Percentiles rank a stretch among this genome's conserved stretches.
These are phyloP conservation scores for Rotaria magnacalcarata DNA, from an alignment of 2,888 invertebrate genomes.

Conservation along the genomic window DNA sequence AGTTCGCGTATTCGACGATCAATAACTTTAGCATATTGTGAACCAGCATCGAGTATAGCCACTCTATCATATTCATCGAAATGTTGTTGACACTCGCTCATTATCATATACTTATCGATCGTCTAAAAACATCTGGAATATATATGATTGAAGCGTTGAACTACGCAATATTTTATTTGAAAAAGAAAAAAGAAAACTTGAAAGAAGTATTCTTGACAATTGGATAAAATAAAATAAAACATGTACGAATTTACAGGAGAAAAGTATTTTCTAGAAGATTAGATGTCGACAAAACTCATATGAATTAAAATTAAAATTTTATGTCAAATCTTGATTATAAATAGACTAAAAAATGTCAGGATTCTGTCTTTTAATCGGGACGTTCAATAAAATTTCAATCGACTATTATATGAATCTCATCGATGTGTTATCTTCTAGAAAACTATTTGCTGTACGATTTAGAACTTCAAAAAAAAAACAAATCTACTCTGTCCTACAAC, in stretches of 20 bases:
- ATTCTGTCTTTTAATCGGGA: no score
- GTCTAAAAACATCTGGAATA: conserved; percentile 76
- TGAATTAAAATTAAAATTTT: no score
- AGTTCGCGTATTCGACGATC: conserved; percentile 30
- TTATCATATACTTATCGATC: conserved; percentile 66
- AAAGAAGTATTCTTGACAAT: background rate
- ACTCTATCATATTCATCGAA: conserved; percentile 26
- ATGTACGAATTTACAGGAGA: background rate
- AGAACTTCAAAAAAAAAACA: no score
- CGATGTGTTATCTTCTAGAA: no score
- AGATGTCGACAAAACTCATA: no score
- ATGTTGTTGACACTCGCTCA: background rate
- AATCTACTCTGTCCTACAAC: no score
- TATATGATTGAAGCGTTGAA: conserved; percentile 49
- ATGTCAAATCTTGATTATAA: no score
- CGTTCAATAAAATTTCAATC: no score
- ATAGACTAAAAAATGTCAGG: no score
- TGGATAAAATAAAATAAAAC: background rate
- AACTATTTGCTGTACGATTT: no score
- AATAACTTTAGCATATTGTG: conserved; percentile 32
- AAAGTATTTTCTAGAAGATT: no score
- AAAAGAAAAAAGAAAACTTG: background rate
- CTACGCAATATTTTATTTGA: background rate
- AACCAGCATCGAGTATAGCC: conserved; percentile 31
- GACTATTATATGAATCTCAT: no score